Evolutionary conservation across 2,113 vertebrate species (phyloP).

Genomic region (cat (Felis catus)): F.catus_Fca126_mat1.0 CM031412.1:95928001-95928500

Average conservation of each 20-base stretch:
- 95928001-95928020: not conserved
- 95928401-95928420: not conserved
- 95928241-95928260: not conserved
- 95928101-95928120: not conserved
- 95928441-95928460: not conserved
- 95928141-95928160: not conserved
- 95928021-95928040: not conserved
- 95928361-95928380: not conserved
- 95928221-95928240: not conserved
- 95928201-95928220: not conserved
- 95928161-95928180: not conserved
- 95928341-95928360: not conserved
- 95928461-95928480: not conserved
- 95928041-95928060: not conserved
- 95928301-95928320: not conserved
- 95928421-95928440: not conserved
- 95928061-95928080: not conserved
- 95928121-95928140: not conserved
- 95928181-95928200: fast-evolving
- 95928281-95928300: not conserved
- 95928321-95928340: not conserved
- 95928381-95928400: not conserved
- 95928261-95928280: not conserved
- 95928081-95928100: not conserved
- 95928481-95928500: not conserved